Percentiles rank a stretch among this genome's conserved stretches.
phyloP scores from a whole-genome alignment of 2,888 invertebrate genomes.

The Mesorhabditis sp. region DNA sequence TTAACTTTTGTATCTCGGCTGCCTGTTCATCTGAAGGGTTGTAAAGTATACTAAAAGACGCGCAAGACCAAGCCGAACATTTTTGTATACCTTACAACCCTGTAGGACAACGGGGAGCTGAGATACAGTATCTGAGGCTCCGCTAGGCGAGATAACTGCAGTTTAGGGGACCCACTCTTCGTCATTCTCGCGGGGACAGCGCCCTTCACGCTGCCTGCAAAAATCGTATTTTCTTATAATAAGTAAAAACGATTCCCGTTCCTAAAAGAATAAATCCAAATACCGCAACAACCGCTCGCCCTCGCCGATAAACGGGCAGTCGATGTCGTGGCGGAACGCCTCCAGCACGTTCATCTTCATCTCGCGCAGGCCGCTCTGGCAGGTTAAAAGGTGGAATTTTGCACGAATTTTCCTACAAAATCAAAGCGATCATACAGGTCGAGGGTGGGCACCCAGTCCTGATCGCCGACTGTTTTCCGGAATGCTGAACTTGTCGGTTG shows the following conservation, averaged over 20 bases:
- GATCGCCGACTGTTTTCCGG: slow-evolving; percentile 5
- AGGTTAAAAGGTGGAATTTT: neutral
- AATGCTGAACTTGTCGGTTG: neutral
- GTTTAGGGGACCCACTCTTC: neutral
- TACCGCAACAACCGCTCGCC: neutral
- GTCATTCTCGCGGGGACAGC: neutral
- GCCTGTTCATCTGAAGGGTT: no score
- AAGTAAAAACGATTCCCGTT: neutral
- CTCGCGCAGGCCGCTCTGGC: neutral
- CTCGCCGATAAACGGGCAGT: neutral
- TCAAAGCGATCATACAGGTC: neutral
- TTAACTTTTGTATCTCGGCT: no score
- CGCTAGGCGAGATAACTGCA: no score
- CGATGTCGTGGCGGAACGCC: neutral
- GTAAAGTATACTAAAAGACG: no score
- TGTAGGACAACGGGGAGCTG: no score
- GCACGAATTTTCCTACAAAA: neutral
- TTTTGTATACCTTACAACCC: no score
- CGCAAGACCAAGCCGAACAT: no score
- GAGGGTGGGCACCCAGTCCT: slow-evolving; percentile 1
- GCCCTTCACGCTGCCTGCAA: slow-evolving; percentile 1
- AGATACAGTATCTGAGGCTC: no score
- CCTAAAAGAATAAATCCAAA: neutral
- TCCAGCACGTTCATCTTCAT: slow-evolving; percentile 1
- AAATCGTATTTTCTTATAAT: neutral